Evolutionary conservation across 1,140 invertebrate species (phyloP), one percentile per base, ranked within the genome.

Genomic region (Drosophila cardini): DNA sequence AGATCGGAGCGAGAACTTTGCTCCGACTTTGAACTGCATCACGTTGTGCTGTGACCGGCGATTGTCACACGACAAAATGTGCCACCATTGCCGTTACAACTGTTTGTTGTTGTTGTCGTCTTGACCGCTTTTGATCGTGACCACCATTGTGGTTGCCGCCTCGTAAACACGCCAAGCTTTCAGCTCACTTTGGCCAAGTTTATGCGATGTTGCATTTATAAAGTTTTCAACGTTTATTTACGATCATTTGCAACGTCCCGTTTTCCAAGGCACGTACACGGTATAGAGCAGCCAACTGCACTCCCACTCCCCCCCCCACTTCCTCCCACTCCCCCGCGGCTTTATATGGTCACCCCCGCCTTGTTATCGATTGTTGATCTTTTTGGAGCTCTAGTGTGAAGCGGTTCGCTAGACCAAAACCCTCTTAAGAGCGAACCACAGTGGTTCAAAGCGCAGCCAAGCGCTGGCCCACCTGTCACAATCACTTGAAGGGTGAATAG

Each of bases 121-220:
- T 67, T 80, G 84, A 84, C 83, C 84, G 83, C 84, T 89, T 87
- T 89, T 89, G 84, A 87, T 89, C 84, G 84, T 87, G 84, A 89
- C 80, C 84, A 89, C 77, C 76, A 89, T 87, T 89, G 80, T 87
- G 84, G 80, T 89, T 84, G 80, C 84, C 84, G 84, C 84, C 84
- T 84, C 80, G 80, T 84, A 90, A 90, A 87, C 83, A 89, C 76
- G 83, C 69, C 63, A 81, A 76, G 58, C 67, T 60, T 55, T 45
- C 55, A 43, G 60, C 50, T 58, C 71, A 45, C 53, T 64, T 45
- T 73, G 74, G 75, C 61, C 79, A 83, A 89, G 83, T 86, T 86
- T 87, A 87, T 89, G 83, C 80, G 72, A 79, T 65, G 67, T 67
- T 53, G 84, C 64, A 71, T 89, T 89, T 87, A 87, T 87, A 87